Conservation (phyloP, 1,140 invertebrate species). For the Theocolax elegans region DNA sequence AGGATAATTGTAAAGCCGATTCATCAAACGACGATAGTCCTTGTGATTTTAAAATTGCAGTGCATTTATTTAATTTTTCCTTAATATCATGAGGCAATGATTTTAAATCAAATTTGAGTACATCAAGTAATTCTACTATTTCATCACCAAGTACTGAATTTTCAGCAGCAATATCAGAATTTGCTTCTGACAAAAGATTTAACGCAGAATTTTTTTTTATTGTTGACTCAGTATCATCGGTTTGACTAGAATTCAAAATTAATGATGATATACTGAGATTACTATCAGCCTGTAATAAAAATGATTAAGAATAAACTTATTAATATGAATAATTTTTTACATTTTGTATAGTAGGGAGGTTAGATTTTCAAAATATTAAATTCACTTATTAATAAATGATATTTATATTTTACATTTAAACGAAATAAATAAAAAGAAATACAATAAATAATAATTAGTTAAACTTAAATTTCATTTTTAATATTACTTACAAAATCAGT, state of each 20-base stretch:
- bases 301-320: no score
- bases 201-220: slow-evolving; percentile 31
- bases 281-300: slow-evolving; percentile 29
- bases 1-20: slow-evolving; percentile 44
- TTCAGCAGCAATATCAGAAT: slow-evolving; percentile 54
- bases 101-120: slow-evolving; percentile 49
- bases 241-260: slow-evolving; percentile 13
- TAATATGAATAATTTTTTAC: no score
- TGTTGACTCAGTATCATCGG: slow-evolving; percentile 24
- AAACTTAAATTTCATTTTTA: no score
- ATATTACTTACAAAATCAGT: no score
- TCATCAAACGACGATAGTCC: slow-evolving; percentile 52
- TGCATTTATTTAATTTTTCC: slow-evolving; percentile 50
- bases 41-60: slow-evolving; percentile 49
- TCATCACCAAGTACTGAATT: slow-evolving; percentile 51
- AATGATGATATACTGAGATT: slow-evolving; percentile 33
- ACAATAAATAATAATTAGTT: no score
- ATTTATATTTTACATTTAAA: no score
- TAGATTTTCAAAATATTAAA: no score
- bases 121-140: slow-evolving; percentile 44
- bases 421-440: no score
- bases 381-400: no score
- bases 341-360: no score
- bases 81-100: slow-evolving; percentile 50
- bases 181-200: slow-evolving; percentile 46